phyloP scores from a whole-genome alignment of 2,888 invertebrate genomes.

The Trachelus tabidus region DNA sequence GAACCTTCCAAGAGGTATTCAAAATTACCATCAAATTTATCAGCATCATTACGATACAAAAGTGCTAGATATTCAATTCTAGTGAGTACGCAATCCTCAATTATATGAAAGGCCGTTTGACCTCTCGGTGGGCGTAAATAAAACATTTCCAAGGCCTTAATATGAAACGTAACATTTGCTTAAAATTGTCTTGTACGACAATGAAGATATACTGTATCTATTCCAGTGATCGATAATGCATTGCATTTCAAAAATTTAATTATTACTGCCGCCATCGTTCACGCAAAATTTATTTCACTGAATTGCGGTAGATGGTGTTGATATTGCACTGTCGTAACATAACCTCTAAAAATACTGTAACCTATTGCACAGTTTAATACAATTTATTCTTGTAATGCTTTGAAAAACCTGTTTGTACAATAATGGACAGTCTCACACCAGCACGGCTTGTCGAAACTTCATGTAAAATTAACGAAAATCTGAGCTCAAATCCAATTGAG shows the following conservation, averaged over 20 bases:
- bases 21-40: constrained; percentile 63
- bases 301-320: not conserved
- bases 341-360: not conserved
- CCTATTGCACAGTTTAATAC: not conserved
- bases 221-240: not conserved
- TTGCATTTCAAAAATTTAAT: not conserved
- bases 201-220: not conserved
- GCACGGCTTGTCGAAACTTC: constrained; percentile 33
- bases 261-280: not conserved
- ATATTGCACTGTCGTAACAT: not conserved
- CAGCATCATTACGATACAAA: constrained; percentile 55
- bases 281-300: not conserved
- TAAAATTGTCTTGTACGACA: not conserved
- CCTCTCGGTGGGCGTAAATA: constrained; percentile 72
- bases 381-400: not conserved
- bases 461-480: constrained; percentile 35
- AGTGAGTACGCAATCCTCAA: constrained; percentile 69
- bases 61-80: constrained; percentile 69
- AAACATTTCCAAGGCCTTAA: constrained; percentile 64
- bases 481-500: constrained; percentile 28
- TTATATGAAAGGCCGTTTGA: constrained; percentile 67
- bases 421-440: constrained; percentile 28
- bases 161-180: not conserved
- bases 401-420: constrained; percentile 61
- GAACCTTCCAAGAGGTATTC: constrained; percentile 73